These are phyloP conservation scores for Misgurnus anguillicaudatus DNA, from an alignment of 2,113 vertebrate species.

Conservation along the genomic window DNA sequence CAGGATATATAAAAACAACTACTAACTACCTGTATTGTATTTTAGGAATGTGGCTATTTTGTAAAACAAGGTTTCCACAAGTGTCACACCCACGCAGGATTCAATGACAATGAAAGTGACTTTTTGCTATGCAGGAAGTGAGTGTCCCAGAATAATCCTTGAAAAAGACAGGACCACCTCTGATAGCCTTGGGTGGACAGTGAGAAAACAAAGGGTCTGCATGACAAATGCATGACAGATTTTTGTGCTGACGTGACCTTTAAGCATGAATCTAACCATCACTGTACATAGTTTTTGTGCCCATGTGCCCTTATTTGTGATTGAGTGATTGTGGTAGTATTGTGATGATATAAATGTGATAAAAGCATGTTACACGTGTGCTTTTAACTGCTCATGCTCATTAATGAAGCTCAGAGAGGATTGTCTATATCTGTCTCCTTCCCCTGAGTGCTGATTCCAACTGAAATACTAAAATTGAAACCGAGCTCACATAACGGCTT, in stretches of 20 bases:
- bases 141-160: conserved; percentile 45
- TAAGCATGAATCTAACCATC: conserved; percentile 2
- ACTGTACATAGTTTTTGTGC: neutral
- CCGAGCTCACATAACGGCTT: conserved; percentile 45
- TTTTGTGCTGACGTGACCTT: conserved; percentile 23
- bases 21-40: conserved; percentile 33
- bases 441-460: conserved; percentile 44
- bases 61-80: conserved; percentile 2
- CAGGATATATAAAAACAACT: conserved; percentile 51
- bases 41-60: conserved; percentile 21
- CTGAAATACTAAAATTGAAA: conserved; percentile 40
- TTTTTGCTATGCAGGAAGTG: conserved; percentile 40
- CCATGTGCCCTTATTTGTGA: neutral
- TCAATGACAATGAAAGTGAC: conserved; percentile 43
- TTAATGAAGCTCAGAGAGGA: neutral
- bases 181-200: conserved; percentile 46
- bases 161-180: conserved; percentile 14
- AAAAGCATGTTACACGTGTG: conserved; percentile 8
- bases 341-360: conserved; percentile 2
- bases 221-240: conserved; percentile 35
- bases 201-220: conserved; percentile 47
- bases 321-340: conserved; percentile 7
- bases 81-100: conserved; percentile 34
- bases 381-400: neutral
- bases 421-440: conserved; percentile 20